Evolutionary conservation across 2,113 vertebrate species (phyloP), one percentile per base, ranked within the genome.

Genomic region (Eclectus roratus): DNA sequence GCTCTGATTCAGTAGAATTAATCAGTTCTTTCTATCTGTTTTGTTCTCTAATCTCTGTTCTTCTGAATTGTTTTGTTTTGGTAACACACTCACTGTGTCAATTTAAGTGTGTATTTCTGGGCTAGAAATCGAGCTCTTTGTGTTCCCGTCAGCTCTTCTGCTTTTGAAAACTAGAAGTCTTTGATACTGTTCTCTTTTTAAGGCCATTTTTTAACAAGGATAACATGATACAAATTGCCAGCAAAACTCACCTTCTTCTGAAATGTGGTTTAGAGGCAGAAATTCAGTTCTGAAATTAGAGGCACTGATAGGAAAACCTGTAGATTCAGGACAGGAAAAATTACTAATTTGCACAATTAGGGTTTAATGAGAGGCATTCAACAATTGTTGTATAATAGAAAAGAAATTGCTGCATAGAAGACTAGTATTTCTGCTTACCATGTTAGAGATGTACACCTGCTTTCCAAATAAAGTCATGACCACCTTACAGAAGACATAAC

Each of bases 51-150:
- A 76, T 76, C 46, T 87, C 70, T 65, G 20, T 41, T 91, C 79
- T 90, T 80, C 83, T 85, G 66, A 85, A 61, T 80, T 80, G 71
- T 79, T 94, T 93, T 85, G 69, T 69, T 96, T 94, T 89, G 80
- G 41, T 87, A 69, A 65, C 65, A 73, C 7, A 2, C 37, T 44
- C 10, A 8, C 14, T 50, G 12, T 89, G 60, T 55, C 65, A 60
- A 37, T 78, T 82, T 19, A 64, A 53, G 11, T 49, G 39, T 68
- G 73, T 50, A 33, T 56, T 76, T 87, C 46, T 69, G n/a, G 27
- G 21, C 72, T 76, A 65, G 52, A 61, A 89, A 39, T 37, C 18
- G 29, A 21, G 9, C 24, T 11, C 13, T 39, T 41, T 85, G 17
- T 61, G 19, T 58, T 92, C 29, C 19, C 56, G 49, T 66, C 70